phyloP scores from a whole-genome alignment of 2,113 vertebrate species.

The Grus americana region DNA sequence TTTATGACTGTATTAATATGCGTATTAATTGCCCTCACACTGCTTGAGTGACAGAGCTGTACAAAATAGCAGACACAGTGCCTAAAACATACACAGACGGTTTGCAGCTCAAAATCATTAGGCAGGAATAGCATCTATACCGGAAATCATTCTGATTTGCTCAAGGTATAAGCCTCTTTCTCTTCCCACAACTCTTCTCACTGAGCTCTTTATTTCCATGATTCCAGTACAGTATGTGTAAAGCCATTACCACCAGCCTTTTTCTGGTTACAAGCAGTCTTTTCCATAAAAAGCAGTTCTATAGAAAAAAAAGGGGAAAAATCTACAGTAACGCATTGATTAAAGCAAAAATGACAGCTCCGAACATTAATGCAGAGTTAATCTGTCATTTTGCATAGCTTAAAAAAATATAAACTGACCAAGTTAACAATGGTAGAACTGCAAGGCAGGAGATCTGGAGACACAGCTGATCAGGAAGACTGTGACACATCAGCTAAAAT shows the following conservation, averaged over 20 bases:
- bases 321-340: not conserved
- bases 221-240: not conserved
- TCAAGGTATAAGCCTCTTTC: not conserved
- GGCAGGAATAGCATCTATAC: not conserved
- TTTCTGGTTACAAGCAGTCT: not conserved
- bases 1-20: not conserved
- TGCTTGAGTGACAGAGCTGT: not conserved
- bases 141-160: not conserved
- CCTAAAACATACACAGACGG: not conserved
- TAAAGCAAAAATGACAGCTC: not conserved
- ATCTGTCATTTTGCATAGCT: not conserved
- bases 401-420: not conserved
- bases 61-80: not conserved
- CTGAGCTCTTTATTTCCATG: not conserved
- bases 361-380: not conserved
- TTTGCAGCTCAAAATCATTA: not conserved
- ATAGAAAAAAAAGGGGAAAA: not conserved
- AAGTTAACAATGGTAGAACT: not conserved
- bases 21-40: not conserved
- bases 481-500: not conserved
- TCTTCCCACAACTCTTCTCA: not conserved
- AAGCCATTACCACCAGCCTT: not conserved
- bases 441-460: not conserved
- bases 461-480: not conserved
- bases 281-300: not conserved